These are phyloP conservation scores for Semotilus atromaculatus DNA, from an alignment of 2,797 vertebrate genomes.

Conservation along the genomic window DNA sequence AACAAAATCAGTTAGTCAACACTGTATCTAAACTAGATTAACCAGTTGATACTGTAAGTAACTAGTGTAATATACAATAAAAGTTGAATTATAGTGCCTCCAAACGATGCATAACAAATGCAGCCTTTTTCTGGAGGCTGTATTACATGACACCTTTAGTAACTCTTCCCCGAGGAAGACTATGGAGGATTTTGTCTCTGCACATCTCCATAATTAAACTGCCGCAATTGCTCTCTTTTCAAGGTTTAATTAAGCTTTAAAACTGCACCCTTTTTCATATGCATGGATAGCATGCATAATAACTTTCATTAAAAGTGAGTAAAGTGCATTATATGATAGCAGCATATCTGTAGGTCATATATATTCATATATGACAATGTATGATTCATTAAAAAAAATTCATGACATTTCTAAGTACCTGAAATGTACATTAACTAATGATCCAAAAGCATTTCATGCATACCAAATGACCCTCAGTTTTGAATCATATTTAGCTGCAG, in stretches of 20 bases:
- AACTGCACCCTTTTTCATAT: conserved; percentile 16
- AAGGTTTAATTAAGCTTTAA: conserved; percentile 39
- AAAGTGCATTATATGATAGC: background rate
- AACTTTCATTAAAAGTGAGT: conserved; percentile 2
- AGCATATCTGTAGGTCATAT: background rate
- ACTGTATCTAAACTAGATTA: background rate
- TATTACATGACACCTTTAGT: conserved; percentile 9
- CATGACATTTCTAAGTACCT: background rate
- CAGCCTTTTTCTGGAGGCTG: conserved; percentile 26
- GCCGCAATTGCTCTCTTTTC: conserved; percentile 15
- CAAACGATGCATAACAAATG: conserved; percentile 15
- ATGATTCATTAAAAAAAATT: background rate
- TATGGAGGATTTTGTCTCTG: background rate
- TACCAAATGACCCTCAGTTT: background rate
- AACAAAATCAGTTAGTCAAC: background rate
- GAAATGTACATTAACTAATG: background rate
- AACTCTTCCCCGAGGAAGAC: conserved; percentile 32
- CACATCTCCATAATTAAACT: conserved; percentile 38
- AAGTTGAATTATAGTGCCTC: background rate
- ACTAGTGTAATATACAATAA: background rate
- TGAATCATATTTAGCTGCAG: background rate
- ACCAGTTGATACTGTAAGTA: conserved; percentile 1
- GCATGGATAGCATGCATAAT: conserved; percentile 20
- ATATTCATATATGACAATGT: conserved; percentile 19
- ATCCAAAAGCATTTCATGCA: conserved; percentile 14